phyloP scores from a whole-genome alignment of 2,888 invertebrate genomes.

The Xanthia togata region DNA sequence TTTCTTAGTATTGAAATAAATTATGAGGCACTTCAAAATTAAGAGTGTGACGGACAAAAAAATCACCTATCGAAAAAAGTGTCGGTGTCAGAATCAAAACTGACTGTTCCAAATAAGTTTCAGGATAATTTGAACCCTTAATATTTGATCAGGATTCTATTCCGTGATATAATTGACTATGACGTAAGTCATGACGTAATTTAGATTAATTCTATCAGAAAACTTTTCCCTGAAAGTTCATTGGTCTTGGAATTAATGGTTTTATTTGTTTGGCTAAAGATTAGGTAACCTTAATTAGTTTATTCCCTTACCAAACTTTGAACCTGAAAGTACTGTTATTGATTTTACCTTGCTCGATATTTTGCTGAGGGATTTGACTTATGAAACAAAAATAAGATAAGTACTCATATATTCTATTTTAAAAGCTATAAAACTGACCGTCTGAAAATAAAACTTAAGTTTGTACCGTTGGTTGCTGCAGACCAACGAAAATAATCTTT shows the following conservation, averaged over 20 bases:
- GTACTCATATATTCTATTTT: not conserved
- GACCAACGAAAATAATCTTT: not conserved
- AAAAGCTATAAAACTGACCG: not conserved
- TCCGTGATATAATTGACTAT: conserved; percentile 53
- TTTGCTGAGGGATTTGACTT: not conserved
- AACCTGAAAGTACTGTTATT: not conserved
- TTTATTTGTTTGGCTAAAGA: conserved; percentile 25
- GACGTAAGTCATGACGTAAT: conserved; percentile 49
- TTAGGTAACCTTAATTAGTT: conserved; percentile 23
- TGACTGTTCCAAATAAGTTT: conserved; percentile 55
- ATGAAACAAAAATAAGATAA: not conserved
- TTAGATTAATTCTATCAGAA: conserved; percentile 55
- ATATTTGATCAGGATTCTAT: conserved; percentile 57
- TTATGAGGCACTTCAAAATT: conserved; percentile 42
- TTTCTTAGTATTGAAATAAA: conserved; percentile 16
- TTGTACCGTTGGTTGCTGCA: not conserved
- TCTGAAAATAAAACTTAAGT: not conserved
- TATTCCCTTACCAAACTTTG: not conserved
- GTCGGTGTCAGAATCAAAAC: conserved; percentile 59
- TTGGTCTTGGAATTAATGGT: conserved; percentile 20
- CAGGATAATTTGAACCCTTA: conserved; percentile 49
- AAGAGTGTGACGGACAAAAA: conserved; percentile 51
- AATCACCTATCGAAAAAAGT: conserved; percentile 35
- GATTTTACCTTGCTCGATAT: not conserved
- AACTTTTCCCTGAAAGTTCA: conserved; percentile 34